Base-by-base conservation (phyloP, 2,797 vertebrate genomes). In the Anabacerthia variegaticeps region DNA sequence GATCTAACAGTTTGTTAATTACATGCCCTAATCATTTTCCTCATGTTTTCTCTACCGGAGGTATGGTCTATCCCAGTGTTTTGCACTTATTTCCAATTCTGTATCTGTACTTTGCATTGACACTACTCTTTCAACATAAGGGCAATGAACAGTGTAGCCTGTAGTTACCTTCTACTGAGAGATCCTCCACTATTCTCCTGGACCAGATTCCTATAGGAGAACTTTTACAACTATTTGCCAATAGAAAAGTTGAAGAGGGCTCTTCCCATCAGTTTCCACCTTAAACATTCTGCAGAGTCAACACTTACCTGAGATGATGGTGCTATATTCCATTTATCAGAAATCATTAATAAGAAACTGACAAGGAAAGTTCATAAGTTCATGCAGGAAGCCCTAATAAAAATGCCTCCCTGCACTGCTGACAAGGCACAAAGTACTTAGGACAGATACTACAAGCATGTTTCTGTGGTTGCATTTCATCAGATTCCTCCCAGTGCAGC, bases 281-380 rank as follows among this genome's bases (percentile, higher is more conserved):
- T 63, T 80, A 0, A 55, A 32, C 73, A 30, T 44, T 67, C 51
- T 79, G 32, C 21, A 37, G 15, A 62, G 34, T 46, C 61, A 63
- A 55, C 48, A 54, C 8, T 59, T 76, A 39, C 1, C 61, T 26
- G 55, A 73, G 44, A 34, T 9, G 19, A 91, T 37, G 39, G 44
- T 1, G 6, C n/a, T 32, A 27, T 9, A 59, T 67, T 71, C 27
- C 51, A 54, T 80, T 80, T 85, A 87, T 71, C 56, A 80, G 56
- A 87, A 89, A 79, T 73, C 72, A 69, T 39, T 51, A 71, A 65
- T n/a, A 79, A 71, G 24, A 41, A 93, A 88, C 65, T 74, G 84
- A 91, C 44, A 49, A 79, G 84, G 11, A 39, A 89, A 83, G 92
- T 77, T 86, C 89, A 89, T 21, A 79, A 72, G 88, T 87, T 63